Percentiles rank a stretch among this genome's conserved stretches.
These are phyloP conservation scores for Ganaspis brasiliensis DNA, from an alignment of 2,888 invertebrate genomes.

Conservation along the genomic window DNA sequence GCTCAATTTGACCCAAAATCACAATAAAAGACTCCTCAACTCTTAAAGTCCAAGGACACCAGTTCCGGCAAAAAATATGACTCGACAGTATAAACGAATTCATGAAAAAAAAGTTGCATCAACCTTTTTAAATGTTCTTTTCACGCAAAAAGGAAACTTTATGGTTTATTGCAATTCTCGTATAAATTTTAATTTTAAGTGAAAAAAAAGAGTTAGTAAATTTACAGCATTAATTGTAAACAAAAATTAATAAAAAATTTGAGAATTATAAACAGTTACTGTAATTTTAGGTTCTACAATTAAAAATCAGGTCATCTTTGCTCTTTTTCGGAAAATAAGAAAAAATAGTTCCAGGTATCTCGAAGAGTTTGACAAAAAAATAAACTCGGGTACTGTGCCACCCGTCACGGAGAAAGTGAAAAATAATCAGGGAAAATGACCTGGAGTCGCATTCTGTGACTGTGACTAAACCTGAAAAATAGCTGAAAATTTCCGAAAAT, in stretches of 20 bases:
- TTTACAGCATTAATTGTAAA: too few species aligned
- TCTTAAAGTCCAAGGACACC: conserved; percentile 15
- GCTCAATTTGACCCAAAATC: conserved; percentile 48
- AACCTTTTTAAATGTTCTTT: background rate
- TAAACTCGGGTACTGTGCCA: conserved; percentile 48
- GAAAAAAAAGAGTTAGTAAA: too few species aligned
- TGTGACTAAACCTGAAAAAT: conserved; percentile 75
- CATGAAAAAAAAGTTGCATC: background rate
- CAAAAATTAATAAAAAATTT: too few species aligned
- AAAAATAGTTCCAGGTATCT: too few species aligned
- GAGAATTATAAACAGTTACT: too few species aligned
- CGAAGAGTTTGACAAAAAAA: too few species aligned
- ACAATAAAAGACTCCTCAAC: conserved; percentile 33
- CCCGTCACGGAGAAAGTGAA: conserved; percentile 50
- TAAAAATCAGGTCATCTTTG: too few species aligned
- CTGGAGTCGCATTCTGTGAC: conserved; percentile 41
- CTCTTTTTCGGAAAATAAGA: too few species aligned
- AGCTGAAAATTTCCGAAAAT: conserved; percentile 69
- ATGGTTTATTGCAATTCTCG: too few species aligned
- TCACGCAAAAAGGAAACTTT: too few species aligned
- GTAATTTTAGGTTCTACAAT: too few species aligned
- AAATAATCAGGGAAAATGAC: conserved; percentile 23
- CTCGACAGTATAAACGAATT: background rate
- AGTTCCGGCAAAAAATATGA: conserved; percentile 41
- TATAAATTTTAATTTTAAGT: too few species aligned